Evolutionary conservation across 2,888 invertebrate species (phyloP), one percentile per base, ranked within the genome.

Genomic region (Cyrtodaria siliqua): DNA sequence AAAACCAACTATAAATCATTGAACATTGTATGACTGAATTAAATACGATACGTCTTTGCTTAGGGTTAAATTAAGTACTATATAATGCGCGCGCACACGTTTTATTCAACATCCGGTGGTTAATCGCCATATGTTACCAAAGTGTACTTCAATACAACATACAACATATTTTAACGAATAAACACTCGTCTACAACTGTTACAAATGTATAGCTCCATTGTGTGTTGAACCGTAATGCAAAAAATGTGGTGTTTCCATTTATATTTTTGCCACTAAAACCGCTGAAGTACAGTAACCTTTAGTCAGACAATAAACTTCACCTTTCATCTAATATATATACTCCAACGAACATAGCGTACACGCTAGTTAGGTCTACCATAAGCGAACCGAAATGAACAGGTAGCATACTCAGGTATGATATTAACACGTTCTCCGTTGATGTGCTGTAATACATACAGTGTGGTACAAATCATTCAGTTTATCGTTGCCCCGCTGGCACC

Each of bases 151-250:
- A 47, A 20, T 47, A 18, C 47, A 3, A 9, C 6, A 18, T 23
- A 52, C n/a, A 60, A 42, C 44, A 44, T 60, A 26, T 60, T 60
- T 47, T 20, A 27, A 60, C 47, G 44, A 44, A 23, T 42, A 16
- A 18, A 16, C 60, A n/a, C 44, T 44, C 9, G 44, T 60, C 57
- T 16, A 44, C 60, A 60, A 60, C 33, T 44, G 60, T 60, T 60
- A 44, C 47, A 60, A 44, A 9, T 33, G 44, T 27, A 42, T 38
- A 40, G 24, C 42, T 24, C 38, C 20, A 23, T 20, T 40, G 2
- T 9, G 38, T 27, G n/a, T 16, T 57, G 40, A 57, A 24, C 23
- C 27, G 2, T 40, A 40, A 57, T 60, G 44, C 27, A 60, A 60
- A 47, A 27, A 47, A 33, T 27, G 29, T 27, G 29, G 3, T 26